These are phyloP conservation scores for Chloromyia formosa DNA, from an alignment of 2,888 invertebrate species.

Conservation along the genomic window DNA sequence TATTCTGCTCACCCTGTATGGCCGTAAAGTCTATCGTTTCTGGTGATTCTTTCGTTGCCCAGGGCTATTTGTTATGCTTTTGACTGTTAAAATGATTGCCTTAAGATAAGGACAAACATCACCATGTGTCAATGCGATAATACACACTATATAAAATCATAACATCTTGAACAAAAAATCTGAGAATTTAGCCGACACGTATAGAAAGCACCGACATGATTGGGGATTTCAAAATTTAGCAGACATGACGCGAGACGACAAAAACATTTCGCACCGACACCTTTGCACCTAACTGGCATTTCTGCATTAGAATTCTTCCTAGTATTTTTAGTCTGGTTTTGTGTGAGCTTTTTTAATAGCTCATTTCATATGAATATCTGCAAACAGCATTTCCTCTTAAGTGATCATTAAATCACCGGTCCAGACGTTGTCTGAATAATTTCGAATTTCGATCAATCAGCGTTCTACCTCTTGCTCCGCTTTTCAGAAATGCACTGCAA, in stretches of 20 bases:
- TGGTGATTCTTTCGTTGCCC: no score
- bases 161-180: no score
- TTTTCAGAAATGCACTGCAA: not conserved
- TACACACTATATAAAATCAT: not conserved
- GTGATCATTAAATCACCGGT: conserved; percentile 42
- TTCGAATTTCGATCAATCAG: conserved; percentile 41
- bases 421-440: conserved; percentile 41
- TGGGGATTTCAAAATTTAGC: not conserved
- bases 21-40: no score
- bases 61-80: no score
- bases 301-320: conserved; percentile 19
- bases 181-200: not conserved
- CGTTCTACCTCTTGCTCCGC: conserved; percentile 8
- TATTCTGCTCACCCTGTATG: no score
- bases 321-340: not conserved
- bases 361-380: conserved; percentile 26
- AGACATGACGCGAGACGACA: not conserved
- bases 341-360: conserved; percentile 17
- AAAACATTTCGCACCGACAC: conserved; percentile 2
- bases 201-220: not conserved
- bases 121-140: not conserved
- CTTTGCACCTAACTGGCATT: conserved; percentile 34
- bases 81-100: no score
- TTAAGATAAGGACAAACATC: not conserved
- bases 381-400: conserved; percentile 41